Base-by-base conservation (phyloP, 1,140 invertebrate genomes). In the Trinorchestia longiramus region DNA sequence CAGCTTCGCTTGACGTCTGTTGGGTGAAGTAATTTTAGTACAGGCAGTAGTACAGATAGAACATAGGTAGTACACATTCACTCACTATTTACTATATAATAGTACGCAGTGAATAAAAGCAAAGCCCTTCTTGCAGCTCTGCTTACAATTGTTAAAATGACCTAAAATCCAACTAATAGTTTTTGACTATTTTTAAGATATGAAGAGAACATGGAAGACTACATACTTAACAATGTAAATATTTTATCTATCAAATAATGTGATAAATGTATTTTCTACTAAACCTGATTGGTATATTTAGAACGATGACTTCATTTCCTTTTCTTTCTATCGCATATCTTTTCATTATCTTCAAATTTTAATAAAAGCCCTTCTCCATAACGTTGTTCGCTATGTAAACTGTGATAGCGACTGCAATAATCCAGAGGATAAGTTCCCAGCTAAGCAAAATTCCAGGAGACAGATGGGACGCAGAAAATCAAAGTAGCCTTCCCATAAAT, bases 1-100 rank as follows among this genome's bases (percentile, higher is more conserved):
- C 42, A 62, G 96, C 97, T 97, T 96, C 95, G 44, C 97, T 96
- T 94, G 97, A 97, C 97, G 97, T 97, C 87, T 43, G 43, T 57
- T 0, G 36, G 15, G 41, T 77, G 40, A 47, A 57, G n/a, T 4
- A 28, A 96, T 15, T 90, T 90, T 90, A 90, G 88, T 42, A 36
- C 47, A 53, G 47, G 47, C 47, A 6, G 6, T 53, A n/a, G n/a
- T n/a, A n/a, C n/a, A n/a, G n/a, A n/a, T n/a, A n/a, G n/a, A n/a
- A n/a, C n/a, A n/a, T n/a, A n/a, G n/a, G n/a, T n/a, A n/a, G n/a
- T n/a, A n/a, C n/a, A n/a, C n/a, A n/a, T n/a, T n/a, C n/a, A n/a
- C n/a, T n/a, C n/a, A n/a, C n/a, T n/a, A n/a, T n/a, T n/a, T n/a
- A n/a, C n/a, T 19, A 77, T 19, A 40, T 77, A 77, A 77, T 77